Evolutionary conservation across 2,888 invertebrate genomes (phyloP), one percentile per base, ranked within the genome.

Genomic region (Apamea crenata): DNA sequence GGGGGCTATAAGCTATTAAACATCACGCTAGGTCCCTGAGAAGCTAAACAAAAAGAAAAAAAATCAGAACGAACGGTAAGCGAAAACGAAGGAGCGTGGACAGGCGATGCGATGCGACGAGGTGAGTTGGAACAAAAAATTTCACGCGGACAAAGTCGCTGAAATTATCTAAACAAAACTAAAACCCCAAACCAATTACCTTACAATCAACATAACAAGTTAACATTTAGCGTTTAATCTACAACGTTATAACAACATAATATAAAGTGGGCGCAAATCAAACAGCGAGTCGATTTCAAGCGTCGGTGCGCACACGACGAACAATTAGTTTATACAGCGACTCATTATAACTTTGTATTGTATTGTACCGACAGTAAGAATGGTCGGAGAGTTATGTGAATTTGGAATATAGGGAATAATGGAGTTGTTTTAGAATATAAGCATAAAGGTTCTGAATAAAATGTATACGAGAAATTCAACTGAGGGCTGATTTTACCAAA

Each of bases 281-380:
- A 95, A 95, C 94, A 95, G 63, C 83, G 90, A 94, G 94, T 94
- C 94, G 89, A 94, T 94, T 92, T 89, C 92, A 80, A 81, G 87
- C 85, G 77, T 78, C 86, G 77, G 68, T 73, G 83, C 76, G 78
- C 87, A 81, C 80, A 87, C 88, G 81, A 76, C 81, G 87, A 93
- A 92, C 95, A 95, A 95, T 95, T 94, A 93, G 92, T 93, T 94
- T 93, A 93, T 91, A 93, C 91, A 92, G 90, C 88, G 88, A 74
- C 87, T 95, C 94, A 93, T 95, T 95, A 95, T 89, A 95, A 94
- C 94, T 95, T 93, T 25, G 74, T 73, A 84, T 83, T 76, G 78
- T 83, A 69, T 69, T 71, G 90, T 91, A 89, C 90, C 79, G 91
- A 81, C 77, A 79, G 86, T 81, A 83, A 65, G 16, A 40, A 47